Evolutionary conservation across 2,113 vertebrate species (phyloP).

Genomic region (Erythrolamprus reginae): DNA sequence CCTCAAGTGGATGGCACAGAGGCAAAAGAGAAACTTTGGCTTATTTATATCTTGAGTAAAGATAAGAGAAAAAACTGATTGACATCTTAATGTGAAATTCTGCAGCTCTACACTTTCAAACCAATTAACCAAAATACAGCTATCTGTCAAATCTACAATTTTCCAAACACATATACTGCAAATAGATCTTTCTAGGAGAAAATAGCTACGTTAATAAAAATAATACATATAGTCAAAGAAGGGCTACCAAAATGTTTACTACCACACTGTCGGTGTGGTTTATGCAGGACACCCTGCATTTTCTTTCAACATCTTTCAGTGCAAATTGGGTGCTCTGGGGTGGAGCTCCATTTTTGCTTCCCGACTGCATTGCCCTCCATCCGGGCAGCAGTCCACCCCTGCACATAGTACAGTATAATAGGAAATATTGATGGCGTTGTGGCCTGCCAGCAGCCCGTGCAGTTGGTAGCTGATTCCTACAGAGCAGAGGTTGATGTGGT

Average conservation of each 20-base stretch:
- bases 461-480: no score
- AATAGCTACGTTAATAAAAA: neutral
- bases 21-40: neutral
- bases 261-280: no score
- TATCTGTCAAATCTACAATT: neutral
- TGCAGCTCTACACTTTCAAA: neutral
- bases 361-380: no score
- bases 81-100: neutral
- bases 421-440: neutral
- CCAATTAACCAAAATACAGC: neutral
- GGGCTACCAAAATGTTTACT: no score
- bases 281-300: no score
- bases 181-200: neutral
- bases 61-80: neutral
- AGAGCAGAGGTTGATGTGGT: no score
- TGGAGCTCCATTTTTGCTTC: no score
- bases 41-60: neutral
- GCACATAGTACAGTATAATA: neutral
- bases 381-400: no score
- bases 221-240: neutral
- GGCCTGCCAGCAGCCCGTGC: no score
- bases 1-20: neutral
- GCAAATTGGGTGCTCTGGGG: no score
- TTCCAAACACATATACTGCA: neutral
- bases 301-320: no score